Evolutionary conservation across 1,140 invertebrate species (phyloP), one percentile per base, ranked within the genome.

Genomic region (Drosophila arawakana): DNA sequence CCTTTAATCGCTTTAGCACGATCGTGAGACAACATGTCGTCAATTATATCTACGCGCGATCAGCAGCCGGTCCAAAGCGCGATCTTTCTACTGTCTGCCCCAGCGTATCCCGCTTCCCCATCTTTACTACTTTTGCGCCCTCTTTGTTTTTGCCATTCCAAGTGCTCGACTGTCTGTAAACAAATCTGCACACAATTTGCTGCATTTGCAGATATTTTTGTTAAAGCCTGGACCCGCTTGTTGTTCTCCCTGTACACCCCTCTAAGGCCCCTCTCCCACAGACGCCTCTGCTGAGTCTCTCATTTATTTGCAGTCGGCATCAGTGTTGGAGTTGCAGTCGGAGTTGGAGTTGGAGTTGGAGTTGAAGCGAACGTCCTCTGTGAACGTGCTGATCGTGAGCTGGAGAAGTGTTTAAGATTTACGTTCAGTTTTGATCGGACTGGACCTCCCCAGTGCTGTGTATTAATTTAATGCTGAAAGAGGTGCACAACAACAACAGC

Each of bases 361-460:
- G 21, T 7, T 34, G 66, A 41, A 35, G 35, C 50, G 60, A 37
- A 55, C 41, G 41, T 54, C 62, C 67, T 49, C 59, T 49, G 47
- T 76, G 89, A 91, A 91, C 88, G 88, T 91, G 89, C 88, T 91
- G 88, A 91, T 91, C 88, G 88, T 91, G 88, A 83, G 88, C 80
- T 77, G 74, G 71, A 67, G 44, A 57, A 86, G 74, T 84, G 81
- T 77, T 80, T 75, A 81, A 91, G 88, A 91, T 91, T 91, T 91
- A 91, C 89, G 89, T 89, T 91, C 83, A 67, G 76, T 89, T 89
- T 91, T 91, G 88, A 91, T 91, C 89, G 83, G 73, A 52, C 44
- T 61, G 89, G 89, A 91, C 88, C 88, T 91, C 88, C 88, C 83
- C 71, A 75, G 81, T 84, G 89, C 72, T 74, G 69, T 77, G 83